Conservation (phyloP, 2,797 vertebrate genomes). For the Pipistrellus pipistrellus region DNA sequence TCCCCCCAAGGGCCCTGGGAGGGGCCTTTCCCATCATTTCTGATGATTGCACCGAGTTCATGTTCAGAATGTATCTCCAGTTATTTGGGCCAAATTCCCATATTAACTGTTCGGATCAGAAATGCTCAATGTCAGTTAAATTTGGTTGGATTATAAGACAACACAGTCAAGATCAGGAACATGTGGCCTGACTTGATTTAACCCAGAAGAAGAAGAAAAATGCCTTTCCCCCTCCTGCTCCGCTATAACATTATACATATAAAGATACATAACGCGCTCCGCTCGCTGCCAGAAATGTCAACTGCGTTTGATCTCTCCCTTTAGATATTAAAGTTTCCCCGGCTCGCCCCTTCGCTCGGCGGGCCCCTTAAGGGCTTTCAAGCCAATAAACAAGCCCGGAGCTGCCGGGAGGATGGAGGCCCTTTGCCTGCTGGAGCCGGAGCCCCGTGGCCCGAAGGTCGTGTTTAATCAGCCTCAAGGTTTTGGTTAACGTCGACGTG, state of each 20-base stretch:
- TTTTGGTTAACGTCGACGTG: slow-evolving; percentile 82
- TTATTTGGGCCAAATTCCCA: slow-evolving; percentile 87
- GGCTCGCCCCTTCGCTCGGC: slow-evolving; percentile 83
- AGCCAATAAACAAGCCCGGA: slow-evolving; percentile 88
- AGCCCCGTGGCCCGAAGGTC: slow-evolving; percentile 87
- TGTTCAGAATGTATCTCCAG: slow-evolving; percentile 89
- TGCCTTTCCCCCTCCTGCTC: slow-evolving; percentile 82
- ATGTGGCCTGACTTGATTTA: slow-evolving; percentile 90
- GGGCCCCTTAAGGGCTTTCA: slow-evolving; percentile 87
- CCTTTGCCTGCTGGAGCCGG: slow-evolving; percentile 87
- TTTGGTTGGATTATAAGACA: slow-evolving; percentile 89
- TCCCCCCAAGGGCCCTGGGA: not conserved
- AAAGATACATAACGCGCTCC: slow-evolving; percentile 88
- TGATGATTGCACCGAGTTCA: slow-evolving; percentile 88
- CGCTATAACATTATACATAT: slow-evolving; percentile 86
- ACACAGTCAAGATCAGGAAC: slow-evolving; percentile 89
- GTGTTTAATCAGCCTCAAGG: slow-evolving; percentile 88
- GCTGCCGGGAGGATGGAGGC: slow-evolving; percentile 84
- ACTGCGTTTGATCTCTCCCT: slow-evolving; percentile 91
- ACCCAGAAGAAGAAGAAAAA: slow-evolving; percentile 85
- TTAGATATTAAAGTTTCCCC: slow-evolving; percentile 91
- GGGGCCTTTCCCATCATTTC: slow-evolving; percentile 85
- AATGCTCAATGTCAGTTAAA: slow-evolving; percentile 88
- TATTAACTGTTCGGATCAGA: slow-evolving; percentile 90
- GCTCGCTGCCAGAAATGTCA: slow-evolving; percentile 88